phyloP scores from a whole-genome alignment of 2,797 vertebrate genomes.

The Oreochromis mossambicus region DNA sequence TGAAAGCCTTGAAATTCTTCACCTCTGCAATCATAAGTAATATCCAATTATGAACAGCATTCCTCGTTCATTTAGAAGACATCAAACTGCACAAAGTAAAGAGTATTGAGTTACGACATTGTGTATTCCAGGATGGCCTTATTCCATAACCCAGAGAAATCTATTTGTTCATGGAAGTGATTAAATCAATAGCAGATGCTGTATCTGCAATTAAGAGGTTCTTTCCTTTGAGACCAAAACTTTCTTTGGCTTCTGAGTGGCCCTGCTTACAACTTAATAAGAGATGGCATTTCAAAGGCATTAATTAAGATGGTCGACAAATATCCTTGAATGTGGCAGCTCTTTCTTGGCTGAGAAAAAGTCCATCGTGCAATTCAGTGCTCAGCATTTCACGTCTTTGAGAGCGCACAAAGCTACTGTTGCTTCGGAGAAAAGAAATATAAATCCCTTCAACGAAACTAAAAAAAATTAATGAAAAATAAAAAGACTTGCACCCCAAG shows the following conservation, averaged over 20 bases:
- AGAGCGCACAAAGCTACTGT: slow-evolving; percentile 36
- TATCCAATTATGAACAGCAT: neutral
- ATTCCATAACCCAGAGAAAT: slow-evolving; percentile 33
- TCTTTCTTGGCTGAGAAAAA: slow-evolving; percentile 46
- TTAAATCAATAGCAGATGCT: slow-evolving; percentile 52
- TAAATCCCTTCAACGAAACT: neutral
- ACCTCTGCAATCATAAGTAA: neutral
- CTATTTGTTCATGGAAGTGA: slow-evolving; percentile 46
- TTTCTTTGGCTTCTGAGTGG: slow-evolving; percentile 36
- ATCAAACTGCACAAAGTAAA: neutral
- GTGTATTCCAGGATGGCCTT: neutral
- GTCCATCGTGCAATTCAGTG: slow-evolving; percentile 47
- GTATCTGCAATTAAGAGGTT: slow-evolving; percentile 34
- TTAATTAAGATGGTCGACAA: slow-evolving; percentile 65
- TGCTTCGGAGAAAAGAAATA: slow-evolving; percentile 17
- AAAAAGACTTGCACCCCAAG: neutral
- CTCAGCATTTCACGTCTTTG: slow-evolving; percentile 38
- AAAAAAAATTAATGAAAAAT: neutral
- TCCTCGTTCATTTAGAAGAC: neutral
- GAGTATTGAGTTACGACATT: slow-evolving; percentile 2
- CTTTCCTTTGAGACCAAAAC: slow-evolving; percentile 45
- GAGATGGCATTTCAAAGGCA: slow-evolving; percentile 71
- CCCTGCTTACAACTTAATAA: slow-evolving; percentile 60
- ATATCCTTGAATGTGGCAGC: slow-evolving; percentile 47
- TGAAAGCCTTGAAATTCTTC: neutral